Evolutionary conservation across 2,113 vertebrate genomes (phyloP).

Genomic region (Lycocorax pyrrhopterus): DNA sequence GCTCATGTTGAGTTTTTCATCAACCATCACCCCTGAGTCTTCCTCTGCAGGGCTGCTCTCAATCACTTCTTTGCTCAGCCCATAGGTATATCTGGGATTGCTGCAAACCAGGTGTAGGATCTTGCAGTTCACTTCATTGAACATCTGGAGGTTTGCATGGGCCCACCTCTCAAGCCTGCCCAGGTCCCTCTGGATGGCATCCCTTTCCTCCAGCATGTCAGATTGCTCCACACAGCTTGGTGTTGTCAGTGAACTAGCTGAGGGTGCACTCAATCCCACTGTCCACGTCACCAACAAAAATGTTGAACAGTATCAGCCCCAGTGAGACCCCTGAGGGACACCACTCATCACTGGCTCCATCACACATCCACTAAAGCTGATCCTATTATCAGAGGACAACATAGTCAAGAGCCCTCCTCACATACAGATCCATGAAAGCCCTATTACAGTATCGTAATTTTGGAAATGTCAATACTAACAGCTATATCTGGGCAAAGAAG

Average conservation of each 20-base stretch:
- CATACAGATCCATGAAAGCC: not conserved
- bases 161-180: not conserved
- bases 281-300: not conserved
- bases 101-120: not conserved
- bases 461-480: not conserved
- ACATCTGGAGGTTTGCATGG: not conserved
- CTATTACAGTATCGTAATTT: not conserved
- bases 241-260: accelerated
- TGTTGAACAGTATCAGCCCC: not conserved
- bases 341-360: not conserved
- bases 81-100: not conserved
- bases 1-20: not conserved
- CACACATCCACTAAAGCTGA: not conserved
- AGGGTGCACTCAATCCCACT: not conserved
- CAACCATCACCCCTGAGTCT: not conserved
- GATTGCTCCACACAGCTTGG: not conserved
- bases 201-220: not conserved
- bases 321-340: not conserved
- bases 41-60: not conserved
- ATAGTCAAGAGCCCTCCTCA: not conserved
- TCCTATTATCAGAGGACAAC: not conserved
- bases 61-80: not conserved
- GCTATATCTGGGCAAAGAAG: not conserved
- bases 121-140: not conserved
- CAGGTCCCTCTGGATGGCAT: not conserved